Conservation (phyloP, 2,113 vertebrate species). For the Axis porcinus region DNA sequence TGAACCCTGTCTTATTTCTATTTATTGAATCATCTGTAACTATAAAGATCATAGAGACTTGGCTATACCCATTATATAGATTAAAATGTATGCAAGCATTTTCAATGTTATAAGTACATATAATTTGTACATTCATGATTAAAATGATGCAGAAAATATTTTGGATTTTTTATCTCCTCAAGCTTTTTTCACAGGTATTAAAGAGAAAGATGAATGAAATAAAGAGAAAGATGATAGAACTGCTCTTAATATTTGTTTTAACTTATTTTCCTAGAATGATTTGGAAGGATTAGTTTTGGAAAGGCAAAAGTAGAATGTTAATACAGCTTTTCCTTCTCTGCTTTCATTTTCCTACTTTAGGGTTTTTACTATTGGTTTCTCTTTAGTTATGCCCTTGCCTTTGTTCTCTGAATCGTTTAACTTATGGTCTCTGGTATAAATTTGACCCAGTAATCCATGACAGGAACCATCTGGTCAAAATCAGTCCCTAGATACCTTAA, state of each 20-base stretch:
- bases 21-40: slow-evolving; percentile 14
- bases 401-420: slow-evolving; percentile 53
- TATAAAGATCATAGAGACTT: neutral
- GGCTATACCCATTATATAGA: neutral
- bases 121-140: neutral
- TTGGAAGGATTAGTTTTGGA: neutral
- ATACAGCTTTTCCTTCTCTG: neutral
- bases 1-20: neutral
- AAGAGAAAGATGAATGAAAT: neutral
- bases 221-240: neutral
- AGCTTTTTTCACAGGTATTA: neutral
- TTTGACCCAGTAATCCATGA: slow-evolving; percentile 41
- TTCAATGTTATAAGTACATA: neutral
- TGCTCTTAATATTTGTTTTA: neutral
- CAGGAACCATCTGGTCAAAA: slow-evolving; percentile 50
- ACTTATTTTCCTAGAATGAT: slow-evolving; percentile 5
- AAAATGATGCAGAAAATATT: slow-evolving; percentile 1
- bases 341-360: neutral
- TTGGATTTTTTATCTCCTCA: neutral
- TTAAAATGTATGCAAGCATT: neutral
- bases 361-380: neutral
- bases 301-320: neutral
- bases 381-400: neutral
- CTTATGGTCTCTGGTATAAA: slow-evolving; percentile 55
- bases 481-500: slow-evolving; percentile 47